Evolutionary conservation across 2,113 vertebrate species (phyloP), one percentile per base, ranked within the genome.

Genomic region (Hyla sarda): DNA sequence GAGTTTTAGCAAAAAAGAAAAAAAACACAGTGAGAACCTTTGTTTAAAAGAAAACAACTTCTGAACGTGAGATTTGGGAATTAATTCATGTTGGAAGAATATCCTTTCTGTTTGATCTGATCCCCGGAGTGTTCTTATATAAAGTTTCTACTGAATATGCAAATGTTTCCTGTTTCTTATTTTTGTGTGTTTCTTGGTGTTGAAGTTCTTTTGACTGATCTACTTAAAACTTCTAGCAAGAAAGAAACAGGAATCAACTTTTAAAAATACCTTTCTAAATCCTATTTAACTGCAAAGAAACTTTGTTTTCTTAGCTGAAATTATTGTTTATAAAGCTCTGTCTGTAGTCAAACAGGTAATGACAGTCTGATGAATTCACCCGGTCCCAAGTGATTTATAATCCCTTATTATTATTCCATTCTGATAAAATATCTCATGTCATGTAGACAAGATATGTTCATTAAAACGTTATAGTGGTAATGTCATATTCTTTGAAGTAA

Each of bases 141-240:
- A 87, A 87, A 87, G 85, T 87, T 81, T 72, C 85, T 87, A 34
- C 85, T 87, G 85, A 82, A 87, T 87, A 87, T 87, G 85, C 85
- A 87, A 87, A 82, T 87, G 50, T 87, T 82, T 87, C 67, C 77
- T 87, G 85, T 60, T 73, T 86, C 84, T 86, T 86, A 78, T 81
- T 84, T 84, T 81, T 80, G 62, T 86, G 84, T 86, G 84, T 80
- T 81, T 82, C 67, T 87, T 82, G 19, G 52, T 87, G 77, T 87
- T 81, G 65, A 86, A 81, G 85, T 81, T 86, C 77, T 60, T 86
- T 86, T 81, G 85, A 82, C 85, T 87, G 85, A 82, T 86, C 84
- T 80, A 86, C 62, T 80, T 86, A 81, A 86, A 81, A 80, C 76
- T 86, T 86, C 60, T 30, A 45, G 52, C 50, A 86, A 80, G 72